Evolutionary conservation across 1,140 invertebrate genomes (phyloP).

Genomic region (Leptopilina clavipes): DNA sequence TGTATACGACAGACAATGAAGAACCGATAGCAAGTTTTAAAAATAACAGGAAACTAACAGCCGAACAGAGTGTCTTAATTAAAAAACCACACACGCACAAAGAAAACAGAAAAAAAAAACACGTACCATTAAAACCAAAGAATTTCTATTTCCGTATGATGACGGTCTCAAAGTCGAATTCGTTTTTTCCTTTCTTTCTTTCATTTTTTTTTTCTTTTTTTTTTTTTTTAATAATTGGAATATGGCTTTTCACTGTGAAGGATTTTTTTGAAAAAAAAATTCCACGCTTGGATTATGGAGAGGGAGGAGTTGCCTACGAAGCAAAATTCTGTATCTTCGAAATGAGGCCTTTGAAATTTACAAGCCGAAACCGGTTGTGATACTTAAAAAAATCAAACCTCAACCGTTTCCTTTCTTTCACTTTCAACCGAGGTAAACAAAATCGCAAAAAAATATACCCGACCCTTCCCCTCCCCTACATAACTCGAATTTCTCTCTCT

Average conservation of each 20-base stretch:
- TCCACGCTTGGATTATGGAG: constrained; percentile 8
- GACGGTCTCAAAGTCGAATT: constrained; percentile 15
- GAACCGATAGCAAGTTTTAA: constrained; percentile 18
- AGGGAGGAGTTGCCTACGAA: constrained; percentile 11
- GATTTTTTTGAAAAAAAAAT: constrained; percentile 8
- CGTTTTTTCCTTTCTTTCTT: background rate
- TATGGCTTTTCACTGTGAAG: constrained; percentile 1
- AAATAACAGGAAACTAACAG: constrained; percentile 26
- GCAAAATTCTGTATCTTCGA: constrained; percentile 15
- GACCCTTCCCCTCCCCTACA: background rate
- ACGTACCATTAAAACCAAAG: constrained; percentile 18
- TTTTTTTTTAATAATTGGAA: background rate
- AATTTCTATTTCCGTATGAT: constrained; percentile 28
- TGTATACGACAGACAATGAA: too few species aligned
- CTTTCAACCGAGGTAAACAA: constrained; percentile 31
- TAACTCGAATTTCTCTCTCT: too few species aligned
- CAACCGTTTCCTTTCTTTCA: constrained; percentile 29
- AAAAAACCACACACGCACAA: constrained; percentile 9
- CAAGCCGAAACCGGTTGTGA: constrained; percentile 20
- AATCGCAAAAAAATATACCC: background rate
- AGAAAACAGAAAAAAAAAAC: constrained; percentile 4
- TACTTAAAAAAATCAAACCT: constrained; percentile 29
- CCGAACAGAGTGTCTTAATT: background rate
- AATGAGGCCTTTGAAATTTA: constrained; percentile 30
- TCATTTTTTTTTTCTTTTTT: background rate